Base-by-base conservation (phyloP, 2,888 invertebrate genomes). In the Pardosa pseudoannulata region DNA sequence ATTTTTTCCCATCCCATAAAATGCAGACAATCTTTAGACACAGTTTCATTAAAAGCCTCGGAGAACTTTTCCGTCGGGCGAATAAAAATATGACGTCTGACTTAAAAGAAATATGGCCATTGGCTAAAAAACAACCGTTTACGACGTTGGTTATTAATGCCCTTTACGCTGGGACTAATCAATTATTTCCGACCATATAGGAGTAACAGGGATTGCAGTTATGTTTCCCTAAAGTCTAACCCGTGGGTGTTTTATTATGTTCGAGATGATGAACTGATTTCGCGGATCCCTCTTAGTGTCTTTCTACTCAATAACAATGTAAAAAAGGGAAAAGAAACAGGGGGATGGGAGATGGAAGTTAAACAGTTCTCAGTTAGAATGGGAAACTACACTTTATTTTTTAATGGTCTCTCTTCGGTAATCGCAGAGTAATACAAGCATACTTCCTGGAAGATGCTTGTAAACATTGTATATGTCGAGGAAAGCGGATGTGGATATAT, bases 51-150 rank as follows among this genome's bases (percentile, higher is more conserved):
- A 56, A 23, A 56, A 56, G 23, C 56, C 56, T 56, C 23, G 56
- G 19, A 56, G 23, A 56, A 56, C 56, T 56, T 56, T 56, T 2
- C 23, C 23, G 56, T 16, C 56, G 56, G 70, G 36, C 79, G 39
- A 80, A 80, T 81, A 82, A 82, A 82, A 76, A 72, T 65, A 82
- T 81, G 80, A 74, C 65, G 36, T 56, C 70, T 71, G 39, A 41
- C 64, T 36, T 31, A n/a, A n/a, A 65, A 76, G 82, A 82, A 76
- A 76, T 75, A 82, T 76, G 71, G 56, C 76, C 71, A 29, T 39
- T 75, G 76, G 82, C 75, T 70, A 70, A 82, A 76, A 82, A 82
- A 82, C 82, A 82, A 82, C 64, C 71, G 71, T 76, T 82, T 71
- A 65, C 75, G 82, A 76, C 82, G 76, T 76, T 36, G 76, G 76